Conservation (phyloP, 2,888 invertebrate genomes). For the Orgyia antiqua region DNA sequence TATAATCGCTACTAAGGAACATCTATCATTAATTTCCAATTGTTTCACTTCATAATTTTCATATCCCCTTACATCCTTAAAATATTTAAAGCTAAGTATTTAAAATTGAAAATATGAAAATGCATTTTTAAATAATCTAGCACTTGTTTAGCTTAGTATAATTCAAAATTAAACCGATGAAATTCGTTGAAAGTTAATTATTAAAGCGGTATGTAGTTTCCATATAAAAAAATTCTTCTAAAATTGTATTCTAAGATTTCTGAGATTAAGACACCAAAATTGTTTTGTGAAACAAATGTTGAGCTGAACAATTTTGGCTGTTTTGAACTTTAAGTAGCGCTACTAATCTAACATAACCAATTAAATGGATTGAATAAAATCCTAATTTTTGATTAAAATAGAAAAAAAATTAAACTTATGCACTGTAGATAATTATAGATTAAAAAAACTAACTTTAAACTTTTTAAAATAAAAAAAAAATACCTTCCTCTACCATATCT, state of each 20-base stretch:
- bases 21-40: slow-evolving; percentile 28
- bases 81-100: slow-evolving; percentile 19
- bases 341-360: slow-evolving; percentile 66
- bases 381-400: slow-evolving; percentile 65
- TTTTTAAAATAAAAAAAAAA: slow-evolving; percentile 33
- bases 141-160: slow-evolving; percentile 65
- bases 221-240: slow-evolving; percentile 70
- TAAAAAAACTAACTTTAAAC: slow-evolving; percentile 55
- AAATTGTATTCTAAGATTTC: slow-evolving; percentile 67
- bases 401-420: slow-evolving; percentile 66
- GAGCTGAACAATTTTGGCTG: slow-evolving; percentile 28
- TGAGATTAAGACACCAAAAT: slow-evolving; percentile 22
- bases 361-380: slow-evolving; percentile 57
- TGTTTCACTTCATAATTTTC: slow-evolving; percentile 18
- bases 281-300: slow-evolving; percentile 25
- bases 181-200: slow-evolving; percentile 55
- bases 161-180: slow-evolving; percentile 57
- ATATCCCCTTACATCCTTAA: slow-evolving; percentile 14
- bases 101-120: slow-evolving; percentile 24
- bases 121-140: slow-evolving; percentile 49
- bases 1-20: slow-evolving; percentile 32
- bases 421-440: slow-evolving; percentile 74
- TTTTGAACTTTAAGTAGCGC: slow-evolving; percentile 47
- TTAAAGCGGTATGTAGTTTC: slow-evolving; percentile 65
- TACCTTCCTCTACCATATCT: slow-evolving; percentile 69